phyloP scores from a whole-genome alignment of 35 echinoderm and acorn worm genomes.

The Holothuria glaberrima region DNA sequence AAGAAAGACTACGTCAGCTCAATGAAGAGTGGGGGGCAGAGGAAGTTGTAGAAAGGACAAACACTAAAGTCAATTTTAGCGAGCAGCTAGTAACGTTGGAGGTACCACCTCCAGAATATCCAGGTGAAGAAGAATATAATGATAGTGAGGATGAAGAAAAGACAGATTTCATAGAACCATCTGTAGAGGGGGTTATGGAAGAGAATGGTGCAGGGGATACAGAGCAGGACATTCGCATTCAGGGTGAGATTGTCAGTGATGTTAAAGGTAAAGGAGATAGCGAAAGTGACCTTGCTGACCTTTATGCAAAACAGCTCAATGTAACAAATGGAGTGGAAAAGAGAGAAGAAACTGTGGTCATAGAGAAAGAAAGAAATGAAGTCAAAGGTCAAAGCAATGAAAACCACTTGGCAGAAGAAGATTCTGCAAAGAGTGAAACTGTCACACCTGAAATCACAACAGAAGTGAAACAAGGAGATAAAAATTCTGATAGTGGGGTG shows the following conservation, averaged over 20 bases:
- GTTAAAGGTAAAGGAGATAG: slow-evolving; percentile 16
- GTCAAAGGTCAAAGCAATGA: not conserved
- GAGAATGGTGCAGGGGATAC: slow-evolving; percentile 24
- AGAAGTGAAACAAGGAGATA: not conserved
- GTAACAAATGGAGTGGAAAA: not conserved
- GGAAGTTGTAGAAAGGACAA: slow-evolving; percentile 72
- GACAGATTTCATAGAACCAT: not conserved
- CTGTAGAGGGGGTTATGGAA: not conserved
- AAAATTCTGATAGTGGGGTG: not conserved
- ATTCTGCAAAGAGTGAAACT: not conserved
- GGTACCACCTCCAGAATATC: slow-evolving; percentile 53
- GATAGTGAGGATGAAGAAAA: slow-evolving; percentile 2
- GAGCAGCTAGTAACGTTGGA: slow-evolving; percentile 68
- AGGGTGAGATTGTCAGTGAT: not conserved
- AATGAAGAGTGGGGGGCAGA: slow-evolving; percentile 81
- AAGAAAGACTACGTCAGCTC: slow-evolving; percentile 54
- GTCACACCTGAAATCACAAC: slow-evolving; percentile 27
- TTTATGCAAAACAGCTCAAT: slow-evolving; percentile 18
- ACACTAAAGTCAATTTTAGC: slow-evolving; percentile 81
- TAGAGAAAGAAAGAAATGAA: not conserved
- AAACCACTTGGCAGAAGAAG: not conserved
- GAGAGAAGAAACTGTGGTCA: not conserved
- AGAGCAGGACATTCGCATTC: not conserved
- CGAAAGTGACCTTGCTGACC: not conserved
- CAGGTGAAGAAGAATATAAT: slow-evolving; percentile 25